These are phyloP conservation scores for Cyanistes caeruleus DNA, from an alignment of 2,113 vertebrate genomes.

Conservation along the genomic window DNA sequence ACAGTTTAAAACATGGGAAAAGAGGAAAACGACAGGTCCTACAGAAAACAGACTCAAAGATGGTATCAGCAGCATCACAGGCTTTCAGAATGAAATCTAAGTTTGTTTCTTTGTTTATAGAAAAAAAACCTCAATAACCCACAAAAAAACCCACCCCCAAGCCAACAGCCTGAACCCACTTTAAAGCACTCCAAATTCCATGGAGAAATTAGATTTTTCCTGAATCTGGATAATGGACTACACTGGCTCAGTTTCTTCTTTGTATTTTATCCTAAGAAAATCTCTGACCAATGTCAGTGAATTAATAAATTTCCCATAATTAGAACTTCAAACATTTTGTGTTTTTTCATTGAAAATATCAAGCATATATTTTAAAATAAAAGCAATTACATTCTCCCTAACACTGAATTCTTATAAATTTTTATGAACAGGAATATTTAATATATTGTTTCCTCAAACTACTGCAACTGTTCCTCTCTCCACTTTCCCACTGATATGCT, in stretches of 20 bases:
- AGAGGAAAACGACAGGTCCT: neutral
- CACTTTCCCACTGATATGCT: neutral
- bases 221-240: neutral
- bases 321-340: neutral
- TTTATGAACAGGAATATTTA: neutral
- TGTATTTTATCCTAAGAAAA: neutral
- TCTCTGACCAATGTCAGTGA: neutral
- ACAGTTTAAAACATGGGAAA: neutral
- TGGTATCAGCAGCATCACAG: neutral
- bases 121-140: rapidly evolving
- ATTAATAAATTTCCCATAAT: neutral
- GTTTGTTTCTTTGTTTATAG: neutral
- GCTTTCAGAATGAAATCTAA: neutral
- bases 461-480: neutral
- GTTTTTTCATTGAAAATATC: neutral
- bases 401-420: neutral
- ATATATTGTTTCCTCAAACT: too few relatives aligned
- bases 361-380: neutral
- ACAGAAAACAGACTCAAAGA: neutral
- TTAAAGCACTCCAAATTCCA: neutral
- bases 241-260: neutral
- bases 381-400: neutral
- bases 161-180: rapidly evolving
- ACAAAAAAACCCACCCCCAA: neutral
- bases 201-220: neutral